Conservation (phyloP, 2,113 vertebrate species). For the Chiloscyllium plagiosum region DNA sequence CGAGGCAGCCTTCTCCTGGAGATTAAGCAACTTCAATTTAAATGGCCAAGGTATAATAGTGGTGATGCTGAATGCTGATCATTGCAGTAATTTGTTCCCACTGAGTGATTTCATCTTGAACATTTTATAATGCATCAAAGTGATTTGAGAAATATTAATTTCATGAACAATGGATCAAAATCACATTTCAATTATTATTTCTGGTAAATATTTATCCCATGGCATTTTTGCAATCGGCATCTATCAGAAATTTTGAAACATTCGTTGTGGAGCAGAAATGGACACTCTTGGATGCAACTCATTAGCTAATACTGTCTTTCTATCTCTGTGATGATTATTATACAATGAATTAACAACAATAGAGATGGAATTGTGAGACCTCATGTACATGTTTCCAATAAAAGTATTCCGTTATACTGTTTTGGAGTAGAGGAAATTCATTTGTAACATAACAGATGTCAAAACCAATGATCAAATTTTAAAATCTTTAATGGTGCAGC, state of each 20-base stretch:
- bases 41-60: background rate
- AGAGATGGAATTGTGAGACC: background rate
- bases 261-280: background rate
- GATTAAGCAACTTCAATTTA: background rate
- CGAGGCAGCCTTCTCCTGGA: background rate
- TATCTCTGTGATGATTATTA: background rate
- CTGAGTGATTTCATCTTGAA: background rate
- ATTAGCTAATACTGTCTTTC: background rate
- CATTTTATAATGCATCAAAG: background rate
- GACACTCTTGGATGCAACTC: too few species aligned
- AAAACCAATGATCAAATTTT: slow-evolving; percentile 11
- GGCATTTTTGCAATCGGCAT: background rate
- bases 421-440: background rate
- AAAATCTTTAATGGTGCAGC: background rate
- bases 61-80: background rate
- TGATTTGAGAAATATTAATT: background rate
- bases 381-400: background rate
- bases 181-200: background rate
- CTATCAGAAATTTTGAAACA: background rate
- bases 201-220: background rate
- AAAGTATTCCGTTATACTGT: background rate
- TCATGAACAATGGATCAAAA: background rate
- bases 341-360: background rate
- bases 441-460: slow-evolving; percentile 30
- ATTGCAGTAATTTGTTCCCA: background rate